Percentiles rank a stretch among this genome's conserved stretches.
Evolutionary conservation across 1,140 invertebrate genomes (phyloP).

Genomic region (Neoseiulus cucumeris): DNA sequence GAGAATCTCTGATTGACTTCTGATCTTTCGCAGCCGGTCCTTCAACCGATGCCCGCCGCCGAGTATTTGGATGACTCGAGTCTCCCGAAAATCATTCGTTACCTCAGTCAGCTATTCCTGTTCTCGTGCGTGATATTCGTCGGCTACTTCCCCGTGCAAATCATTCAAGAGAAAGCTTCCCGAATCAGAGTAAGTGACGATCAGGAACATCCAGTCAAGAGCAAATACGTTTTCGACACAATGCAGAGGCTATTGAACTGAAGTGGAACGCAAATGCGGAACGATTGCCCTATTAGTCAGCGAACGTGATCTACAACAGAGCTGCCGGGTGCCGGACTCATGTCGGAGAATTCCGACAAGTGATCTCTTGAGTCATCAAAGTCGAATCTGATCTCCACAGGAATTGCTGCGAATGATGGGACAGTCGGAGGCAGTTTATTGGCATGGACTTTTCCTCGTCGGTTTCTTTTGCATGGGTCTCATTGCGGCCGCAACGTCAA

Average conservation of each 20-base stretch:
- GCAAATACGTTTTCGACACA: too few relatives aligned
- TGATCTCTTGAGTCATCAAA: too few relatives aligned
- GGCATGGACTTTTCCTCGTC: not conserved
- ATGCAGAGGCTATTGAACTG: too few relatives aligned
- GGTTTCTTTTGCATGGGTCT: not conserved
- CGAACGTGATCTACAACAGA: too few relatives aligned
- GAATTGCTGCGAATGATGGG: not conserved
- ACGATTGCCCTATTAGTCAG: too few relatives aligned
- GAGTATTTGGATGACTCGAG: not conserved
- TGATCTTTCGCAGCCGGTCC: not conserved
- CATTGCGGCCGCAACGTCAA: not conserved
- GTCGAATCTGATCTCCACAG: not conserved
- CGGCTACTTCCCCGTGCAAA: not conserved
- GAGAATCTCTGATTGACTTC: too few relatives aligned
- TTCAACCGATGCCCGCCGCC: not conserved
- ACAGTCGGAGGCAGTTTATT: not conserved
- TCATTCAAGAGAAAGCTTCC: constrained; percentile 4
- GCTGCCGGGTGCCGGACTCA: too few relatives aligned
- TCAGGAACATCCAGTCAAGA: too few relatives aligned
- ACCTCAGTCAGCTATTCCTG: not conserved
- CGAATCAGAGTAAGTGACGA: not conserved
- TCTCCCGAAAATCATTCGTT: not conserved
- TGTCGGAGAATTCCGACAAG: too few relatives aligned
- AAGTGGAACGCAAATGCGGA: too few relatives aligned
- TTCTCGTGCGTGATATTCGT: not conserved